These are phyloP conservation scores for Drosophila malerkotliana DNA, from an alignment of 1,140 invertebrate species.

Conservation along the genomic window DNA sequence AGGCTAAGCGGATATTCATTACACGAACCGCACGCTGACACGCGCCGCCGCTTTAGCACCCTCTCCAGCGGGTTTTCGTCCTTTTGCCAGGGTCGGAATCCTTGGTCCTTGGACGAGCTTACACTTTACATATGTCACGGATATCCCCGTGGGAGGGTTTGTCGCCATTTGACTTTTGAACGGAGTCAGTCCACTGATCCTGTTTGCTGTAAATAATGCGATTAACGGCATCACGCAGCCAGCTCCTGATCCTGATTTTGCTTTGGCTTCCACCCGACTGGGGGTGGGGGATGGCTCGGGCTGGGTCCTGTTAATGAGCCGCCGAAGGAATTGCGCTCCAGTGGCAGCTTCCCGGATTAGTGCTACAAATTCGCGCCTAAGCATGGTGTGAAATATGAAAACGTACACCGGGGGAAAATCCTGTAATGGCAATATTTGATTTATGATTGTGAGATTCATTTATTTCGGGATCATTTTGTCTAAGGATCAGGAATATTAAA, in stretches of 20 bases:
- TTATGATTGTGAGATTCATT: conserved; percentile 11
- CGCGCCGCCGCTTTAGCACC: conserved; percentile 78
- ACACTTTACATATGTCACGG: conserved; percentile 84
- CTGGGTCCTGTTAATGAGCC: conserved; percentile 64
- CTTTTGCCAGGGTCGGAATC: conserved; percentile 3
- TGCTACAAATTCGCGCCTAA: conserved; percentile 73
- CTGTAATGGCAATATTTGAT: not conserved
- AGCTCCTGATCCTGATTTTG: conserved; percentile 40
- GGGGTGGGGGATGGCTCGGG: conserved; percentile 1
- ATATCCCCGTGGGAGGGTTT: conserved; percentile 84
- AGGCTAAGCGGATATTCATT: conserved; percentile 82
- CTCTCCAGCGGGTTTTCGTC: conserved; percentile 19
- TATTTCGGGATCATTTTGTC: not conserved
- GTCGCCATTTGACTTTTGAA: conserved; percentile 66
- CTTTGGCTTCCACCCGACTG: not conserved
- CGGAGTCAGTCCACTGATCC: conserved; percentile 81
- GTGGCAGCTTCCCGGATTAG: conserved; percentile 57
- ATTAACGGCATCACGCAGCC: conserved; percentile 82
- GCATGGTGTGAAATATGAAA: conserved; percentile 68
- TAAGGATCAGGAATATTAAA: not conserved
- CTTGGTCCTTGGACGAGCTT: conserved; percentile 66
- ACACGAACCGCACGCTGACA: conserved; percentile 80
- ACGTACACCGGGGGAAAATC: conserved; percentile 17
- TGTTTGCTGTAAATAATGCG: conserved; percentile 84
- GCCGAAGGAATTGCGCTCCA: conserved; percentile 49